phyloP scores from a whole-genome alignment of 2,797 vertebrate genomes.

The Pteronotus mesoamericanus region DNA sequence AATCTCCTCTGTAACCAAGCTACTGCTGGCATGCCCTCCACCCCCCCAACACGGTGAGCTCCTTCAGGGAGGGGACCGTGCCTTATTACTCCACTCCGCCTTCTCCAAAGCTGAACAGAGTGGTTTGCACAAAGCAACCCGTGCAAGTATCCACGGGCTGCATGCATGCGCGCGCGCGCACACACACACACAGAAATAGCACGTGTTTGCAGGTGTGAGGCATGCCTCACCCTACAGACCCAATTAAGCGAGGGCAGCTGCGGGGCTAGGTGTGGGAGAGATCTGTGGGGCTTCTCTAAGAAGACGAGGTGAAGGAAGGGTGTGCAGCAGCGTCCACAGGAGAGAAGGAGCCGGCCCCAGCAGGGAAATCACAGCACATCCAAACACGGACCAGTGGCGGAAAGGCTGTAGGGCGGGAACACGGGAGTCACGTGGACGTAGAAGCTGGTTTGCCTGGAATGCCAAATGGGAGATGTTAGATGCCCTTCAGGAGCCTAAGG shows the following conservation, averaged over 20 bases:
- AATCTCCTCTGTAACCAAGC: too few relatives aligned
- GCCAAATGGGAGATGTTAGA: not conserved
- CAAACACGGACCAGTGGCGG: not conserved
- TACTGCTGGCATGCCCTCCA: fast-evolving
- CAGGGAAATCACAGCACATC: not conserved
- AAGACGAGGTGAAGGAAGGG: not conserved
- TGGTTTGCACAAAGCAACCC: not conserved
- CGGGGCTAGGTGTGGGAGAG: too few relatives aligned
- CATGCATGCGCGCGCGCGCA: too few relatives aligned
- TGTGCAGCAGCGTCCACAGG: not conserved
- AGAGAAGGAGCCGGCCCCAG: not conserved
- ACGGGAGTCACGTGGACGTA: too few relatives aligned
- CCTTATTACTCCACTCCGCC: not conserved
- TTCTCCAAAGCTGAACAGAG: not conserved
- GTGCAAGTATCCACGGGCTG: too few relatives aligned
- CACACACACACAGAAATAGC: too few relatives aligned
- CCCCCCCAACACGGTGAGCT: not conserved
- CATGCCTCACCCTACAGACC: fast-evolving
- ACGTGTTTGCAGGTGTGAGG: too few relatives aligned
- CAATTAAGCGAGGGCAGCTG: not conserved
- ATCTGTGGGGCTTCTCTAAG: not conserved
- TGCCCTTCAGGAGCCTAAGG: not conserved
- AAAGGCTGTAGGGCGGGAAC: not conserved
- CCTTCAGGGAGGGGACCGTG: too few relatives aligned
- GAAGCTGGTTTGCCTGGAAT: not conserved